Conservation (phyloP, 2,113 vertebrate species). For the Bettongia penicillata region DNA sequence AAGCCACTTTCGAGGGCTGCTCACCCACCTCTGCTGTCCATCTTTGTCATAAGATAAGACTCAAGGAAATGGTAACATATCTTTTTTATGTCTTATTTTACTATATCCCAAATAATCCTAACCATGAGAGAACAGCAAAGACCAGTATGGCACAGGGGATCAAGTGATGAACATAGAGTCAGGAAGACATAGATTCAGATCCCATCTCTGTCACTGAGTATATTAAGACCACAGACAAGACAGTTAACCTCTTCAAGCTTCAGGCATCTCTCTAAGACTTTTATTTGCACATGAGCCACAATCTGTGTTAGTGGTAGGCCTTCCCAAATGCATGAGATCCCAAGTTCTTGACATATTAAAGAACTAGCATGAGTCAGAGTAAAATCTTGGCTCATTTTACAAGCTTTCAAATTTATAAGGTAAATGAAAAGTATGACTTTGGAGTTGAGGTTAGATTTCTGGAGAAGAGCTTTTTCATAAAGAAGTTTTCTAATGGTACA, state of each 20-base stretch:
- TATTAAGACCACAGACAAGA: background rate
- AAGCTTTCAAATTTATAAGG: slow-evolving; percentile 13
- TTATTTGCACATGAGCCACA: background rate
- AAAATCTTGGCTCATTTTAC: slow-evolving; percentile 18
- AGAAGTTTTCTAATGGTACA: background rate
- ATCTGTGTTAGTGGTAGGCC: background rate
- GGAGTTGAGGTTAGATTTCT: background rate
- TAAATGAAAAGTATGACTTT: background rate
- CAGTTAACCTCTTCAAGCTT: background rate
- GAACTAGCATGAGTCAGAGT: background rate
- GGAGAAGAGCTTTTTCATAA: background rate
- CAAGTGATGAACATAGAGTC: background rate
- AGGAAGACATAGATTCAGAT: background rate
- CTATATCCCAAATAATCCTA: too few species aligned
- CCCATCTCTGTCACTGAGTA: background rate
- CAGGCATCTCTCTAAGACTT: background rate
- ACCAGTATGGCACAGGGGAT: background rate
- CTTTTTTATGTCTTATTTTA: too few species aligned
- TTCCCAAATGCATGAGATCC: background rate
- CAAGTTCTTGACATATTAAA: background rate
- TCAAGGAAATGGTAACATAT: too few species aligned
- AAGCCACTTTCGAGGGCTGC: too few species aligned
- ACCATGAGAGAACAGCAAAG: too few species aligned
- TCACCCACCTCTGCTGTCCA: too few species aligned
- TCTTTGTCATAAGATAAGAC: too few species aligned